phyloP scores from a whole-genome alignment of 2,113 vertebrate species.

The Alces alces region DNA sequence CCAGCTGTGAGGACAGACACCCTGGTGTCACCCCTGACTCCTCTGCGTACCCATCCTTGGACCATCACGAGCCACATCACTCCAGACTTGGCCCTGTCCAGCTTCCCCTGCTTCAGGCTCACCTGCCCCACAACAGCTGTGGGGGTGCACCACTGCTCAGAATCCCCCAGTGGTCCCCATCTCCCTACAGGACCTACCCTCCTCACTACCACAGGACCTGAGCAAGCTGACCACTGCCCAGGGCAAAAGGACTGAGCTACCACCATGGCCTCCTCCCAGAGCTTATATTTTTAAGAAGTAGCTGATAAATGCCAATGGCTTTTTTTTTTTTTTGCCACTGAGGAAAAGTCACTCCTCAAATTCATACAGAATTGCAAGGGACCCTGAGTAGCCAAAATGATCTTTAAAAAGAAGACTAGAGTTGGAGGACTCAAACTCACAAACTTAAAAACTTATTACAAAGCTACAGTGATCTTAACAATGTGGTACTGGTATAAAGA shows the following conservation, averaged over 20 bases:
- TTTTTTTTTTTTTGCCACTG: not conserved
- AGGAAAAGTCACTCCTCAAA: not conserved
- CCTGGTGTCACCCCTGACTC: not conserved
- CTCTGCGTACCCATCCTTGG: too few species aligned
- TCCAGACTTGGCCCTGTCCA: not conserved
- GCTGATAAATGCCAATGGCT: not conserved
- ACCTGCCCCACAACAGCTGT: not conserved
- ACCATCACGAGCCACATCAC: not conserved
- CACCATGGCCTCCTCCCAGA: not conserved
- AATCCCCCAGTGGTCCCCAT: not conserved
- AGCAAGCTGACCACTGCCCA: too few species aligned
- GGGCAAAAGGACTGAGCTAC: not conserved
- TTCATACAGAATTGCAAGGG: not conserved
- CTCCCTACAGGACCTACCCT: not conserved
- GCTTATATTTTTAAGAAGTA: not conserved
- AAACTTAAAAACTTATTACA: not conserved
- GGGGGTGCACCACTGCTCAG: not conserved
- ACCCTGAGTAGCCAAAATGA: not conserved
- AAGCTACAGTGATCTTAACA: not conserved
- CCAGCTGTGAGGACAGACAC: not conserved
- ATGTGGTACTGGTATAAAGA: not conserved
- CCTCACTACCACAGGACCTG: not conserved
- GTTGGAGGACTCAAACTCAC: not conserved
- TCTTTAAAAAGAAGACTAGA: not conserved
- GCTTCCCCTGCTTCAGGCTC: not conserved